These are phyloP conservation scores for Iguana delicatissima DNA, from an alignment of 2,797 vertebrate genomes.

Conservation along the genomic window DNA sequence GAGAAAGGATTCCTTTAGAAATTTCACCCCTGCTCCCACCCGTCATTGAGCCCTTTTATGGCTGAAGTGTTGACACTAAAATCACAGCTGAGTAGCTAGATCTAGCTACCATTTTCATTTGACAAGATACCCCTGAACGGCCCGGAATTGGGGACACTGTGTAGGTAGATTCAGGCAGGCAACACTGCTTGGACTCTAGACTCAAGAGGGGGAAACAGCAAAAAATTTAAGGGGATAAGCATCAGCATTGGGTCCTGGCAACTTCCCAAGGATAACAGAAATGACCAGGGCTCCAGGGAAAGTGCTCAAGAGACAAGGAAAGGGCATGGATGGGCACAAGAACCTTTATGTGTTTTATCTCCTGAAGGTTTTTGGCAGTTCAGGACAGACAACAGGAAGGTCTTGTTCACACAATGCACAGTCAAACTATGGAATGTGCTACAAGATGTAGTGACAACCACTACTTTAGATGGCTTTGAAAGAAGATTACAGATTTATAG, in stretches of 20 bases:
- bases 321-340: background rate
- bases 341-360: background rate
- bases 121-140: background rate
- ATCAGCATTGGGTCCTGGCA: background rate
- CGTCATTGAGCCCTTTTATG: background rate
- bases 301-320: background rate
- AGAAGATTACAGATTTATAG: background rate
- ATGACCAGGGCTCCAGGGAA: background rate
- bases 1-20: background rate
- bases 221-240: no score
- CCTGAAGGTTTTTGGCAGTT: background rate
- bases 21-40: no score
- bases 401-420: background rate
- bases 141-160: background rate
- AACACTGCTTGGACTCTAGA: background rate
- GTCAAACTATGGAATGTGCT: no score
- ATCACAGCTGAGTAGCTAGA: background rate
- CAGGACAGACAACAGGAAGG: background rate
- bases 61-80: no score
- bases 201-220: background rate
- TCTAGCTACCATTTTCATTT: background rate
- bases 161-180: background rate
- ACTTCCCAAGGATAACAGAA: background rate
- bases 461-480: background rate
- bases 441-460: background rate